Conservation (phyloP, 2,888 invertebrate species). For the Mylabris sibirica region DNA sequence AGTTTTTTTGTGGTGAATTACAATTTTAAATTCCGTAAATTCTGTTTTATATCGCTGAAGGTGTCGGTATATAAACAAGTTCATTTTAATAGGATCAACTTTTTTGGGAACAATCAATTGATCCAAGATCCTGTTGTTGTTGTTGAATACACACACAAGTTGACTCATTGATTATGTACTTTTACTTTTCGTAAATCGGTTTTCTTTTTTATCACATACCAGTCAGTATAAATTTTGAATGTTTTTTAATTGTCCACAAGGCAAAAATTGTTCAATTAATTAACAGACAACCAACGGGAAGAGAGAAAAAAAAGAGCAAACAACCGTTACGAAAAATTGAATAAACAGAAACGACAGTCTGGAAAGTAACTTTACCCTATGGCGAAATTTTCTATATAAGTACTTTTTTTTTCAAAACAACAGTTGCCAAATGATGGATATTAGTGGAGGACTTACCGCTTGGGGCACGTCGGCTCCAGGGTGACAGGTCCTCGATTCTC, state of each 20-base stretch:
- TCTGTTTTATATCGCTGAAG: not conserved
- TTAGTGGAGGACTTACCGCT: constrained; percentile 50
- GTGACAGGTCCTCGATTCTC: constrained; percentile 55
- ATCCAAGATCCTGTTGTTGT: not conserved
- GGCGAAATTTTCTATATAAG: constrained; percentile 24
- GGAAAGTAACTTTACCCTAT: constrained; percentile 40
- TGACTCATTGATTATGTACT: constrained; percentile 4
- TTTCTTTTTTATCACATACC: not conserved
- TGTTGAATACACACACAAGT: not conserved
- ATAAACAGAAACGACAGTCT: constrained; percentile 21
- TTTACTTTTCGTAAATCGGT: not conserved
- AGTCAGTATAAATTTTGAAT: not conserved
- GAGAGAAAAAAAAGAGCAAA: not conserved
- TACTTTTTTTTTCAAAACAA: constrained; percentile 17
- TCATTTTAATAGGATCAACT: not conserved
- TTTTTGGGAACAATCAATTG: not conserved
- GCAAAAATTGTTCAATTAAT: not conserved
- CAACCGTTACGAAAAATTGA: not conserved
- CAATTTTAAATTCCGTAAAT: not conserved
- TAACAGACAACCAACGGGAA: not conserved
- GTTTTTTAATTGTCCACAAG: not conserved
- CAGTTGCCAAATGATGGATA: constrained; percentile 34
- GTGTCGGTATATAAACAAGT: not conserved
- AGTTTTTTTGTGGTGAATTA: not conserved
- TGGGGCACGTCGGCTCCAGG: constrained; percentile 60